Base-by-base conservation (phyloP, 2,797 vertebrate genomes). In the Ctenosaura bakeri region DNA sequence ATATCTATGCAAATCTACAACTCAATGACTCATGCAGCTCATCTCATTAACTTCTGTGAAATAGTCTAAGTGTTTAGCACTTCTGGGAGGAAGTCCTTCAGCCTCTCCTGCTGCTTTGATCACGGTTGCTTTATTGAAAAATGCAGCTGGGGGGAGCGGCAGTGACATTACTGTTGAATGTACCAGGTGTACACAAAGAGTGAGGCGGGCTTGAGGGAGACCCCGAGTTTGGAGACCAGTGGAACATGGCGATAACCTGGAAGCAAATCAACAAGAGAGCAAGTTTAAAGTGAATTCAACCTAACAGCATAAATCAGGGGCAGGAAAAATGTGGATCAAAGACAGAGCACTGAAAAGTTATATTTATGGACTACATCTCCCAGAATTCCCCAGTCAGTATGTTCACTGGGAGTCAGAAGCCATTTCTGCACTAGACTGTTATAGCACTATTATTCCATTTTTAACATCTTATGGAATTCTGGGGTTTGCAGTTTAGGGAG, bases 171-270 rank as follows among this genome's bases (percentile, higher is more conserved):
- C 52, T 93, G 87, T 6, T 96, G 96, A 89, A 97, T 94, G 93
- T 96, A 98, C 97, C 97, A 98, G 76, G 98, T 85, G 54, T 97
- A 98, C 91, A 98, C 92, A 88, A 98, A 98, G 13, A 99, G 97
- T 0, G 98, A 98, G 71, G 98, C 98, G 64, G 98, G 96, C 89
- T 98, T 96, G 26, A 98, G 96, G 85, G 89, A 97, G 87, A 76
- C 93, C 26, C 98, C 98, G 0, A 97, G 87, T 95, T 81, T 97
- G 94, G 97, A 97, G 66, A 95, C 93, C 38, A 99, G 96, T 0
- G 98, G 98, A 86, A 99, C 88, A 0, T 95, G 98, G 10, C 98
- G 95, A 92, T 98, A 98, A 89, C 98, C 98, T 99, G 96, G 20
- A 95, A 96, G 96, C 83, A 10, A 0, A 94, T 92, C n/a, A 35